Conservation (phyloP, 2,113 vertebrate genomes). For the Sialia sialis region DNA sequence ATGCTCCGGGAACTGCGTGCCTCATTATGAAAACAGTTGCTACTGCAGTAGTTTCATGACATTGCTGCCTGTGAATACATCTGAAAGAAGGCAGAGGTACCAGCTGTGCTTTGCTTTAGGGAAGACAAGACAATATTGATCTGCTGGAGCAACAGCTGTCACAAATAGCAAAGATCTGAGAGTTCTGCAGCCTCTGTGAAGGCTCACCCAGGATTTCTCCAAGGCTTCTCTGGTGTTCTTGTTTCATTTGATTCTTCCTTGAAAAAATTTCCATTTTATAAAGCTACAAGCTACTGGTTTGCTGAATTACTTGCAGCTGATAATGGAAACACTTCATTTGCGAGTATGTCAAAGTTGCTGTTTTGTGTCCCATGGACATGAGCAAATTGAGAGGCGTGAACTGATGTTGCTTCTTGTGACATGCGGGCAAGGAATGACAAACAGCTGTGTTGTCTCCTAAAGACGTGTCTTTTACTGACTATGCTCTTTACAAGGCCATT, state of each 20-base stretch:
- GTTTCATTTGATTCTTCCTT: background rate
- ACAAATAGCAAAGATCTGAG: background rate
- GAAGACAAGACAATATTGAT: background rate
- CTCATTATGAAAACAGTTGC: background rate
- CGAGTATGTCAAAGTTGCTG: background rate
- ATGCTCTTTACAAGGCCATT: background rate
- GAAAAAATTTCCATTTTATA: background rate
- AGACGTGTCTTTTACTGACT: background rate
- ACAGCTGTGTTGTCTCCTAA: background rate
- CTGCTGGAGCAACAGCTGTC: background rate
- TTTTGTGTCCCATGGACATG: accelerated
- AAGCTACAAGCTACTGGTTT: background rate
- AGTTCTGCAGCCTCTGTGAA: background rate
- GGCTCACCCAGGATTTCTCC: background rate
- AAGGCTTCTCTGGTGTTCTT: background rate
- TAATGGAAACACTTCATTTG: background rate
- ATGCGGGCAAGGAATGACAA: background rate
- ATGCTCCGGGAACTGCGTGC: background rate
- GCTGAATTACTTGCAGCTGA: background rate
- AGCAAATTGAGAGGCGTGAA: background rate
- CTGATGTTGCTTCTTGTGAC: background rate
- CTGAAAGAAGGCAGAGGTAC: background rate
- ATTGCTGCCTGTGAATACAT: background rate
- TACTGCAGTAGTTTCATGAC: background rate
- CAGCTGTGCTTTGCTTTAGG: background rate